Evolutionary conservation across 2,113 vertebrate genomes (phyloP), one percentile per base, ranked within the genome.

Genomic region (Limanda limanda): DNA sequence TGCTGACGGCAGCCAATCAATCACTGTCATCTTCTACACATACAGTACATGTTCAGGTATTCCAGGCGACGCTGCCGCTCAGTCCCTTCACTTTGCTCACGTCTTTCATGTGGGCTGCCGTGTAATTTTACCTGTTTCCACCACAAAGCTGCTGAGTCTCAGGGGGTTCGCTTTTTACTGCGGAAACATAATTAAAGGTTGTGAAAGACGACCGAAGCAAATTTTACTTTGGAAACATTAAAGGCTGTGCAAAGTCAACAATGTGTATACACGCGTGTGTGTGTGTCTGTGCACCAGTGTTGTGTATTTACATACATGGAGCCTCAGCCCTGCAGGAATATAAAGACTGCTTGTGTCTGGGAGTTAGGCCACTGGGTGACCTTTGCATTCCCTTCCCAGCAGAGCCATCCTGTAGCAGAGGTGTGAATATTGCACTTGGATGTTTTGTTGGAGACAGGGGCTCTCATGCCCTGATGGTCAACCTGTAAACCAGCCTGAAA

Each of bases 351-450:
- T 76, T 69, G 87, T 93, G 91, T 92, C 74, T 88, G 65, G 79
- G 80, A 90, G 74, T 21, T 17, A 62, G 71, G 70, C 74, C 81
- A 66, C 55, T 60, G 24, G 71, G 31, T 86, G 90, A 92, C 90
- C 92, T 91, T 86, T 91, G 84, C 74, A 81, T 71, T 58, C 40
- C 24, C 83, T 88, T 91, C 89, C 89, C 89, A 83, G 89, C 85
- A 91, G 68, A 83, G 81, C 55, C 76, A 15, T 89, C 79, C 78
- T 89, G 81, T 71, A 89, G 88, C 67, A 31, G 83, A 83, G 75
- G 84, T 92, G 92, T 82, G 90, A 95, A 86, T 93, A 47, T 94
- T 82, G 81, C 94, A 94, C 93, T 85, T 93, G 92, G 88, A 88
- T 93, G 94, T 88, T 91, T 89, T 85, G 87, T 88, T 79, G 40